Conservation (phyloP, 2,797 vertebrate genomes). For the Scomberomorus guttatus region DNA sequence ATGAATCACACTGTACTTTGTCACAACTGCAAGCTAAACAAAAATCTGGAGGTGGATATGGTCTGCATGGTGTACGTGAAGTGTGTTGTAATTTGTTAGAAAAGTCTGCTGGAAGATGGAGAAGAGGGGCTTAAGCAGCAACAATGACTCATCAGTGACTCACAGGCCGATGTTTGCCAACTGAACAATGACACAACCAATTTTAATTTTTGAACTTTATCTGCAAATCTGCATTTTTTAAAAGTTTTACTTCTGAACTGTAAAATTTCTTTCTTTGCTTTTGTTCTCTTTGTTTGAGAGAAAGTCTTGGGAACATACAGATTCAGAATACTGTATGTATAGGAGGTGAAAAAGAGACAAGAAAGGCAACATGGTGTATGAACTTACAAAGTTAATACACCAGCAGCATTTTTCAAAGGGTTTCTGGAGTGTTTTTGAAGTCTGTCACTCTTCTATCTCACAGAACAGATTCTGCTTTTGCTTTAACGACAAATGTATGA, state of each 20-base stretch:
- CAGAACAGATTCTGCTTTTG: neutral
- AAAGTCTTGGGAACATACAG: neutral
- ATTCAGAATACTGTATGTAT: neutral
- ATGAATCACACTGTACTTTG: conserved; percentile 14
- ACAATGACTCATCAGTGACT: conserved; percentile 49
- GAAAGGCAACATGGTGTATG: neutral
- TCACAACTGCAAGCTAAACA: neutral
- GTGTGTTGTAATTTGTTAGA: conserved; percentile 28
- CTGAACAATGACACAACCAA: neutral
- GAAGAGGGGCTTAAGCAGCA: conserved; percentile 14
- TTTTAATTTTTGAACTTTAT: neutral
- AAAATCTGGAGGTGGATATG: conserved; percentile 23
- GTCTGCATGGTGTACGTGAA: conserved; percentile 7
- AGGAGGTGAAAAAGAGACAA: neutral
- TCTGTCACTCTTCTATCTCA: neutral
- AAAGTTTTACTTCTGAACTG: neutral
- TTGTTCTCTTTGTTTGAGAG: neutral
- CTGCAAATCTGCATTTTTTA: conserved; percentile 14
- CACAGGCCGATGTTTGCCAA: conserved; percentile 17
- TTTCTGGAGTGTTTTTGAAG: neutral
- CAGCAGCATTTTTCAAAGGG: neutral
- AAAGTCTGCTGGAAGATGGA: conserved; percentile 13
- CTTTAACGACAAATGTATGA: neutral
- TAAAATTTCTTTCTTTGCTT: neutral
- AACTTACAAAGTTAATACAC: neutral